Base-by-base conservation (phyloP, 2,888 invertebrate genomes). In the Pterostichus niger region DNA sequence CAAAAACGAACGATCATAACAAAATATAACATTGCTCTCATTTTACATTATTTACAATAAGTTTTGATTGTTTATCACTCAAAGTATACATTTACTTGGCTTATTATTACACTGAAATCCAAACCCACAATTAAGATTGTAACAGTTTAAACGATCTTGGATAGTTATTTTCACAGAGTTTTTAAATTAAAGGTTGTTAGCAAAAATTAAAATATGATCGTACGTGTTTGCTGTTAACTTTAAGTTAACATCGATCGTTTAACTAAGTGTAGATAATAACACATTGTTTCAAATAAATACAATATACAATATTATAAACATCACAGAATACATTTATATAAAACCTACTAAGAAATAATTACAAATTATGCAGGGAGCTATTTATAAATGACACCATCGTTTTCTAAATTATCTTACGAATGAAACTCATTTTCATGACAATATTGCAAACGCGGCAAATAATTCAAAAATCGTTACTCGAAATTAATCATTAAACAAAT, bases 221-320 rank as follows among this genome's bases (percentile, higher is more conserved):
- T 24, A 24, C 56, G 56, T 68, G n/a, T 68, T 68, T 17, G 44
- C 17, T 71, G 68, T 71, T 71, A 71, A 17, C 24, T 71, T 71
- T 71, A 17, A 71, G 40, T 71, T 71, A 71, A 44, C 17, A 71
- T 71, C 68, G 44, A 71, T 71, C 68, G 68, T 71, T 71, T 44
- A 71, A 71, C 68, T 71, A 44, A 71, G 44, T 35, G 68, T 76
- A 64, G 64, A 80, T 80, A 85, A 84, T 82, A 71, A 71, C 68
- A 71, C 68, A 71, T 71, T 71, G 68, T 71, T 71, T 71, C 68
- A 71, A 88, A 88, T 87, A 88, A 88, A 88, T 88, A 88, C 88
- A 87, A 76, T 52, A 56, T 81, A 81, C 35, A 56, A 86, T 88
- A 88, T 87, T 87, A 87, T 87, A 87, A 87, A 88, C 87, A 88